Conservation (phyloP, 23 tunicate species). For the Pegea sp. region DNA sequence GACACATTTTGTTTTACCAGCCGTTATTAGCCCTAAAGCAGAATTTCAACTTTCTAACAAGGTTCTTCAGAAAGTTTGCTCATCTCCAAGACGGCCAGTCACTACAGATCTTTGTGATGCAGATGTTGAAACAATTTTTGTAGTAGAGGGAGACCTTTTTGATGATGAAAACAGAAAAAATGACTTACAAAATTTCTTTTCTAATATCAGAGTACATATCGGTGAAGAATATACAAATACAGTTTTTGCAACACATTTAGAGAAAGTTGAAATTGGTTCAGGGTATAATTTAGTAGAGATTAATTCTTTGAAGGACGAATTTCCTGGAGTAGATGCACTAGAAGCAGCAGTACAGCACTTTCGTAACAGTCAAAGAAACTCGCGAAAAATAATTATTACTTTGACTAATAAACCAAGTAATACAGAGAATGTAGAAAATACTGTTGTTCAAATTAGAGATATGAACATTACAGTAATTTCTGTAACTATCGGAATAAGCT, state of each 20-base stretch:
- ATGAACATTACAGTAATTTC: conserved; percentile 1
- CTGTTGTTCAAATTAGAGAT: background rate
- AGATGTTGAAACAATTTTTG: background rate
- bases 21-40: background rate
- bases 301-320: too few relatives aligned
- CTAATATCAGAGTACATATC: background rate
- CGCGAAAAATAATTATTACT: background rate
- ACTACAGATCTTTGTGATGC: background rate
- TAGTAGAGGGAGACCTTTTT: background rate
- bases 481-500: conserved; percentile 4
- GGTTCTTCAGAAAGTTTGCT: background rate
- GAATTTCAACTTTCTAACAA: background rate
- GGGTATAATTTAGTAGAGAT: too few relatives aligned
- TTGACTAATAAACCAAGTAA: background rate
- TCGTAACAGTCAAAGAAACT: background rate
- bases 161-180: background rate
- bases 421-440: background rate
- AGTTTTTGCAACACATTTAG: background rate
- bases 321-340: background rate
- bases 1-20: too few relatives aligned
- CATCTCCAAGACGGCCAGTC: background rate
- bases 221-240: background rate
- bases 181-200: background rate
- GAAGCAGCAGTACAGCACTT: background rate
- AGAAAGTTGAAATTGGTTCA: background rate